Percentiles rank a stretch among this genome's conserved stretches.
These are phyloP conservation scores for Denticeps clupeoides DNA, from an alignment of 2,797 vertebrate genomes.

Conservation along the genomic window DNA sequence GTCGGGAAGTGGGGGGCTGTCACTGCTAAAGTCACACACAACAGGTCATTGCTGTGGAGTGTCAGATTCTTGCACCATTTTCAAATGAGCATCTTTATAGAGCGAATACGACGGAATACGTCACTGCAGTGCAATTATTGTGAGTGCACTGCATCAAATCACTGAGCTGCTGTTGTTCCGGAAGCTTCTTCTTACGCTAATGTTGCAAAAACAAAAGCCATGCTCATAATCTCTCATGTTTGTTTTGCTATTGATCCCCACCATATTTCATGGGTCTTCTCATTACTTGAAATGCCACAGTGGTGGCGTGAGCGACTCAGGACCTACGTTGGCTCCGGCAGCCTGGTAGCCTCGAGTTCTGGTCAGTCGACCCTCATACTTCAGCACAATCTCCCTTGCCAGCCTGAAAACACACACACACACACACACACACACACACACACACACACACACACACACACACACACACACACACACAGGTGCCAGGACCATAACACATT, in stretches of 20 bases:
- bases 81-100: no score
- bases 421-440: conserved; percentile 6
- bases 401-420: conserved; percentile 59
- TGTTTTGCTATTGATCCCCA: no score
- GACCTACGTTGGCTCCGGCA: conserved; percentile 81
- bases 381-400: conserved; percentile 84
- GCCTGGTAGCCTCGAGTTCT: conserved; percentile 94
- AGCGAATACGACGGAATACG: no score
- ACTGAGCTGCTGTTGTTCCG: no score
- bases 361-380: conserved; percentile 87
- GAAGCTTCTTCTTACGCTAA: no score
- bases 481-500: conserved; percentile 13
- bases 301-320: background rate
- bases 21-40: no score
- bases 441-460: conserved; percentile 3
- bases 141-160: conserved; percentile 9
- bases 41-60: no score
- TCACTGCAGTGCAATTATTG: conserved; percentile 8
- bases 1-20: no score
- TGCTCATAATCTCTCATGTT: no score
- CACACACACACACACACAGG: conserved; percentile 11
- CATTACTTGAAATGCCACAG: background rate
- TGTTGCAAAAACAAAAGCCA: no score
- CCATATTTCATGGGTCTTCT: no score
- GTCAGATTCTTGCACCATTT: no score